A percentile compares a stretch with the other conserved stretches of the same genome.
Evolutionary conservation across 1,140 invertebrate species (phyloP).

Genomic region (Popillia japonica): DNA sequence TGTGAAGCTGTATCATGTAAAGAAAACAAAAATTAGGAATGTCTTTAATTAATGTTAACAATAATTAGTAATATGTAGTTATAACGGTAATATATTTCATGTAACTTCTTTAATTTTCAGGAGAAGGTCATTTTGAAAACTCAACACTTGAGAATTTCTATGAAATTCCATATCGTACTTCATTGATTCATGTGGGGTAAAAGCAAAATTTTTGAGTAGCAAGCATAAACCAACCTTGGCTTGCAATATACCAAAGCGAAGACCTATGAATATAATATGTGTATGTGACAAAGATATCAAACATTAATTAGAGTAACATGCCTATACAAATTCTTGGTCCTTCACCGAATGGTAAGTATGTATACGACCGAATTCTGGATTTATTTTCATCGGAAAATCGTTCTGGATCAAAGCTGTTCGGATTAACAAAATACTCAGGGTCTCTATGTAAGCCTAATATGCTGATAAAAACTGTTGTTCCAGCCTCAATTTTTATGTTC

Average conservation of each 20-base stretch:
- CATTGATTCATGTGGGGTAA: neutral
- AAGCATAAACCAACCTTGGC: slow-evolving; percentile 2
- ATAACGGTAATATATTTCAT: neutral
- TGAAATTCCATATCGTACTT: neutral
- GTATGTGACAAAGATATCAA: neutral
- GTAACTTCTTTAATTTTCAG: neutral
- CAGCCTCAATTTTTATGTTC: neutral
- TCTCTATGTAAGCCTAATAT: slow-evolving; percentile 2
- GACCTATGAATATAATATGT: neutral
- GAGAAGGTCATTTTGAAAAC: neutral
- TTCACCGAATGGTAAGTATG: slow-evolving; percentile 32
- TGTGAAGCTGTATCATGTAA: no score
- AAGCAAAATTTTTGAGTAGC: neutral
- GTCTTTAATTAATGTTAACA: no score
- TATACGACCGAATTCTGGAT: neutral
- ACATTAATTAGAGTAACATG: slow-evolving; percentile 32
- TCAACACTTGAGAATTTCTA: neutral
- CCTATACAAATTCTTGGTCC: slow-evolving; percentile 26
- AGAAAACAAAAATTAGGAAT: no score
- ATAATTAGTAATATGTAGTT: no score
- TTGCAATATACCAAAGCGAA: slow-evolving; percentile 13
- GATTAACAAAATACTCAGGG: slow-evolving; percentile 26
- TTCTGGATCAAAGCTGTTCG: slow-evolving; percentile 18
- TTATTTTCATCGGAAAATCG: slow-evolving; percentile 27
- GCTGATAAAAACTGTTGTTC: neutral